Evolutionary conservation across 2,797 vertebrate genomes (phyloP), one percentile per base, ranked within the genome.

Genomic region (Vipera ursinii): DNA sequence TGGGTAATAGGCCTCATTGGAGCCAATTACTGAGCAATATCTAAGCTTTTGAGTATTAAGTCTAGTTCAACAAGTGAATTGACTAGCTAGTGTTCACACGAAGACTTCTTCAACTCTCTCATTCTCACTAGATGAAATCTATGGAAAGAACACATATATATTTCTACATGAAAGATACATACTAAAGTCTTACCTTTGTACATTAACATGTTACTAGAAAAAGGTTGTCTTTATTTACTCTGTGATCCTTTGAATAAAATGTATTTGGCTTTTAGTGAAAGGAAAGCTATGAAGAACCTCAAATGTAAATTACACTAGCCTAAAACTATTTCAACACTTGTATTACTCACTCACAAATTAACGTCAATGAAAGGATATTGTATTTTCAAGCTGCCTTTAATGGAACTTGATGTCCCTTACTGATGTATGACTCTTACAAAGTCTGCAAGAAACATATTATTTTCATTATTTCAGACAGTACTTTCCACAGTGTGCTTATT

Each of bases 351-450:
- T 2, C 10, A 38, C 26, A 90, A 17, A 44, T 93, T 3, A 32
- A 17, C 90, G 90, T 94, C 85, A 13, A 10, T 9, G 86, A 90
- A 65, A 28, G 24, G 53, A 55, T 38, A 1, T 3, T 92, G 28
- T 85, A 32, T 93, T 86, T 92, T 93, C 91, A 38, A 92, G 69
- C 89, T 88, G 59, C n/a, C 48, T 28, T 93, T 90, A 92, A 69
- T 90, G 57, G 93, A 32, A 61, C 73, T 91, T n/a, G 17, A 24
- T 88, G 88, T 91, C 53, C 61, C 90, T 94, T 94, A 93, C 69
- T 93, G 93, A 88, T 20, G 15, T 53, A 26, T 59, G 89, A 8
- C 55, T 89, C 87, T 87, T 78, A 55, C 85, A 82, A 51, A 88
- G 86, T 86, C 88, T 56, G 38, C 86, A 87, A 59, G 57, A 90